phyloP scores from a whole-genome alignment of 1,140 invertebrate species.

The Zaprionus kolodkinae region DNA sequence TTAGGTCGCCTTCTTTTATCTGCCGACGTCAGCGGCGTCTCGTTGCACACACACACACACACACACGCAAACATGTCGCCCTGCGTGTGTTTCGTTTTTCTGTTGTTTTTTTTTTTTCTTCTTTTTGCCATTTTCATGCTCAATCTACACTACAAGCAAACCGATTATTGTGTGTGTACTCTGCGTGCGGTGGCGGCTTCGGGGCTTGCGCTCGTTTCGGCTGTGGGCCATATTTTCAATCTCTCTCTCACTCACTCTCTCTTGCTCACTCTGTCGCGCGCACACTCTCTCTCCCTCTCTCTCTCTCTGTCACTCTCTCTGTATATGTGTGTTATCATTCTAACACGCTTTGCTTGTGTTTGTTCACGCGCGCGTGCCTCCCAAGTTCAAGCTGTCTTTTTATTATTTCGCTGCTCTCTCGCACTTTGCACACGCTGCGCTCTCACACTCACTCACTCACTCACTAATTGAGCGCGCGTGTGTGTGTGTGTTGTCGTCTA shows the following conservation, averaged over 20 bases:
- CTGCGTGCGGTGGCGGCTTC: constrained; percentile 38
- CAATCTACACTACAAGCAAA: constrained; percentile 47
- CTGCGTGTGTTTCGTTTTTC: background rate
- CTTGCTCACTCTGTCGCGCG: background rate
- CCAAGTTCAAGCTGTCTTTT: constrained; percentile 67
- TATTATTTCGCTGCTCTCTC: constrained; percentile 19
- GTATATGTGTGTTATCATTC: constrained; percentile 68
- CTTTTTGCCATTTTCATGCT: constrained; percentile 55
- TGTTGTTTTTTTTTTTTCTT: too few relatives aligned
- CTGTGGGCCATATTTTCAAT: constrained; percentile 54
- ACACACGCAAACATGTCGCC: background rate
- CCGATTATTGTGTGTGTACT: constrained; percentile 35
- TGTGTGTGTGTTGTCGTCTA: constrained; percentile 14
- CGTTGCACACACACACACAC: constrained; percentile 26
- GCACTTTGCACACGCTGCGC: constrained; percentile 20
- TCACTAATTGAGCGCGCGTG: background rate
- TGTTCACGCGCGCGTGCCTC: constrained; percentile 81
- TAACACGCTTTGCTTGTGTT: constrained; percentile 75
- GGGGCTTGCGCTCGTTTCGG: constrained; percentile 54
- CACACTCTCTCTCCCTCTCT: constrained; percentile 48
- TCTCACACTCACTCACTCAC: constrained; percentile 21
- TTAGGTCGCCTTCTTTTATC: constrained; percentile 49
- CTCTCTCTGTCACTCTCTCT: constrained; percentile 48
- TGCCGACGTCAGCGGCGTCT: constrained; percentile 59
- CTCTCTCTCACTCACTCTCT: constrained; percentile 4